Conservation (phyloP, 2,888 invertebrate genomes). For the Idaea straminata region DNA sequence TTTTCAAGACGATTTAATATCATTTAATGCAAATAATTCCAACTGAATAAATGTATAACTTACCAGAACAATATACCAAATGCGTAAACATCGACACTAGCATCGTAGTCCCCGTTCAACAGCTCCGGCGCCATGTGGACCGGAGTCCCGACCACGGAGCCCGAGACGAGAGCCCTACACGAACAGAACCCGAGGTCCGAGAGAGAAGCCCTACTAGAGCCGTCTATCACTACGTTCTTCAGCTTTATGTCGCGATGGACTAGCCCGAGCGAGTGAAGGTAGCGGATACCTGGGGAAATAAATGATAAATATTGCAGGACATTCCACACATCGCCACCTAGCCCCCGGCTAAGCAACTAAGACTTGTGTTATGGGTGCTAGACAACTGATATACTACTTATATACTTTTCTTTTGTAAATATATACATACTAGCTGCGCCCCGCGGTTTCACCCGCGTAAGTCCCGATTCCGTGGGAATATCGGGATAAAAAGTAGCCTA, state of each 20-base stretch:
- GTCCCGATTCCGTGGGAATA: too few relatives aligned
- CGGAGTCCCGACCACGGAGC: slow-evolving; percentile 92
- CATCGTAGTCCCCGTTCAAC: slow-evolving; percentile 88
- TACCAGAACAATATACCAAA: slow-evolving; percentile 94
- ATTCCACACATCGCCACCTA: too few relatives aligned
- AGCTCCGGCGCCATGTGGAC: slow-evolving; percentile 96
- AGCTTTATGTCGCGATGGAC: slow-evolving; percentile 94
- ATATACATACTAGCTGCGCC: too few relatives aligned
- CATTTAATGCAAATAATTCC: too few relatives aligned
- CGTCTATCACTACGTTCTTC: slow-evolving; percentile 92
- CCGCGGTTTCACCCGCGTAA: too few relatives aligned
- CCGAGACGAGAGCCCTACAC: slow-evolving; percentile 93
- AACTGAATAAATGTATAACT: slow-evolving; percentile 15
- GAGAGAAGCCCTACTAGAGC: slow-evolving; percentile 85
- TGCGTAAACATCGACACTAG: slow-evolving; percentile 92
- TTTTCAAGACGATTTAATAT: too few relatives aligned
- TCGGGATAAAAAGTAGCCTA: too few relatives aligned
- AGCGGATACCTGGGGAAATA: slow-evolving; percentile 85
- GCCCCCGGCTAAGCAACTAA: too few relatives aligned
- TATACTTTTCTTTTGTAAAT: too few relatives aligned
- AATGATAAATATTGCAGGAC: too few relatives aligned
- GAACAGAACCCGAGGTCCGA: slow-evolving; percentile 95
- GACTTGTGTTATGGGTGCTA: too few relatives aligned
- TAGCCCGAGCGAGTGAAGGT: slow-evolving; percentile 92
- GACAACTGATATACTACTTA: too few relatives aligned